Conservation (phyloP, 2,888 invertebrate species). For the Harpalus rufipes region DNA sequence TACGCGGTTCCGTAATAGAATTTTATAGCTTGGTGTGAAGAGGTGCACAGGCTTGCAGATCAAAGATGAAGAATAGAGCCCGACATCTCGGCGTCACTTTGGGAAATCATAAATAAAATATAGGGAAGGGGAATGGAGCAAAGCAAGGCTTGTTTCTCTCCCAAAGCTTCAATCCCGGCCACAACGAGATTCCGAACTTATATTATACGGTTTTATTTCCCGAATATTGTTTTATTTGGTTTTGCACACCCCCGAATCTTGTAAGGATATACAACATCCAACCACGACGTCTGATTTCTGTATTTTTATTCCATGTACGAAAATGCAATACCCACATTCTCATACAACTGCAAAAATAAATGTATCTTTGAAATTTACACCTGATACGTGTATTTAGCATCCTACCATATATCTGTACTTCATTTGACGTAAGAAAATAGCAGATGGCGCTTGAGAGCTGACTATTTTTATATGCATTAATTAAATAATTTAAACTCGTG, state of each 20-base stretch:
- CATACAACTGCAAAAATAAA: too few species aligned
- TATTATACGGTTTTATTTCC: constrained; percentile 16
- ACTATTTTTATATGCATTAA: too few species aligned
- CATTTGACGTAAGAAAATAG: too few species aligned
- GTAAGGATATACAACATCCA: too few species aligned
- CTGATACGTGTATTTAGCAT: too few species aligned
- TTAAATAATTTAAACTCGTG: too few species aligned
- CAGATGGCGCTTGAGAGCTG: too few species aligned
- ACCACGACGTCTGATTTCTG: too few species aligned
- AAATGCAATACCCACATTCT: too few species aligned
- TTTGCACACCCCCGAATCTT: neutral
- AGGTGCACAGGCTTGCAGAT: constrained; percentile 10
- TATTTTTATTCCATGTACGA: too few species aligned
- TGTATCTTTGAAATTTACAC: too few species aligned
- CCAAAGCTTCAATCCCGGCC: neutral
- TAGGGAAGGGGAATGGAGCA: neutral
- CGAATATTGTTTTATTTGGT: constrained; percentile 19
- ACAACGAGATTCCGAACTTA: neutral
- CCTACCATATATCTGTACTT: too few species aligned
- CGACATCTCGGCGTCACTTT: constrained; percentile 34
- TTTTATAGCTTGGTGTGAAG: constrained; percentile 54
- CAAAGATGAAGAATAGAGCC: constrained; percentile 53
- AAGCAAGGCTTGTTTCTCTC: constrained; percentile 4
- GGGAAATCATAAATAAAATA: constrained; percentile 56
- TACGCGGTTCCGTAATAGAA: constrained; percentile 58